Conservation (phyloP, 2,797 vertebrate species). For the Okamejei kenojei region DNA sequence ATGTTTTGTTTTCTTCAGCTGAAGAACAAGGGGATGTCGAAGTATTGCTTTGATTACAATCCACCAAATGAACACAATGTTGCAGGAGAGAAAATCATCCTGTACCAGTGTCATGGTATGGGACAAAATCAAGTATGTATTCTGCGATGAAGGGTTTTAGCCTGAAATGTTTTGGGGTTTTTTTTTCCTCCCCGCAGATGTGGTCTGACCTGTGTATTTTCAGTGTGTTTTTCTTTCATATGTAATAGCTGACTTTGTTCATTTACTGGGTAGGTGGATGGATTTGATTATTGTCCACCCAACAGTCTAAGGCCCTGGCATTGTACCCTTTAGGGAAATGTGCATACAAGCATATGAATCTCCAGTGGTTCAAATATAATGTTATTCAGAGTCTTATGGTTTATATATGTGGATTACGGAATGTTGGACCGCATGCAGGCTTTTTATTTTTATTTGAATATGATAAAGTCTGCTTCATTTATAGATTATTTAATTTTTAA, state of each 20-base stretch:
- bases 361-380: neutral
- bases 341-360: neutral
- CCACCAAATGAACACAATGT: slow-evolving; percentile 67
- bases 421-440: no score
- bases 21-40: slow-evolving; percentile 70
- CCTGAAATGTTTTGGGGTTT: neutral
- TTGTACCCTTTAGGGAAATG: neutral
- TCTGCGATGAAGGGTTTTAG: neutral
- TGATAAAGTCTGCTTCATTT: neutral
- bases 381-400: neutral
- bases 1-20: slow-evolving; percentile 58
- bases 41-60: slow-evolving; percentile 91
- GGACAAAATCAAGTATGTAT: slow-evolving; percentile 88
- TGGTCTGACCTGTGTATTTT: no score
- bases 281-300: neutral
- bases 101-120: slow-evolving; percentile 89
- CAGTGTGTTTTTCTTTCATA: no score
- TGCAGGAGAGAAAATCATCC: slow-evolving; percentile 67
- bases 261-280: no score
- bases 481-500: neutral
- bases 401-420: neutral
- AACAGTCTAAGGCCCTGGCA: neutral
- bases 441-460: neutral
- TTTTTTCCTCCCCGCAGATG: neutral
- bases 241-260: no score